Base-by-base conservation (phyloP, 2,888 invertebrate species). In the Nysson spinosus region DNA sequence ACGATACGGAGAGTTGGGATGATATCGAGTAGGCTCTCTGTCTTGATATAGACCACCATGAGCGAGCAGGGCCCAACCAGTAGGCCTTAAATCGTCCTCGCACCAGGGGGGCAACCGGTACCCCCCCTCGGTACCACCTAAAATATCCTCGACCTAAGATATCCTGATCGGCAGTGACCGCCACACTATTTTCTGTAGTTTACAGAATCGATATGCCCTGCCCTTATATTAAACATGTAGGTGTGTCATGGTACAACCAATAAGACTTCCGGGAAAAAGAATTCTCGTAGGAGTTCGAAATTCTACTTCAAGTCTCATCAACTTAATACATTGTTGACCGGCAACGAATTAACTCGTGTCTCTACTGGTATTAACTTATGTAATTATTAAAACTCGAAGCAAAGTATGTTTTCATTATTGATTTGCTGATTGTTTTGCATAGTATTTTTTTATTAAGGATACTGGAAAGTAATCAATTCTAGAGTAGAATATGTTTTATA, bases 51-150 rank as follows among this genome's bases (percentile, higher is more conserved):
- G 82, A 80, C 80, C 80, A 80, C 81, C 82, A 69, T 78, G 81
- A 75, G 78, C 72, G 80, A 75, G 77, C 62, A 63, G 69, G 63
- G 63, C 77, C 77, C 75, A 72, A 78, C 77, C 79, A 78, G 82
- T 83, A 75, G 85, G 81, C 79, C 73, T 78, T 85, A 85, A 86
- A 86, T 86, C 85, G 82, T 85, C 77, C 74, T 82, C 85, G 61
- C 85, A 79, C 78, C 83, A 71, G 85, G 85, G 80, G 83, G 79
- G 75, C 78, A 69, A 77, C 79, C 75, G 74, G 70, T 77, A 73
- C 74, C 73, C n/a, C n/a, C n/a, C 72, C 72, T 75, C 74, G 72
- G 77, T 80, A 79, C 75, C 75, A 68, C 78, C 77, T 82, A 76
- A 83, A 83, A 83, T 82, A 83, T 82, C 77, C 77, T 69, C 70